Evolutionary conservation across 2,113 vertebrate genomes (phyloP).

Genomic region (Sylvilagus bachmani): DNA sequence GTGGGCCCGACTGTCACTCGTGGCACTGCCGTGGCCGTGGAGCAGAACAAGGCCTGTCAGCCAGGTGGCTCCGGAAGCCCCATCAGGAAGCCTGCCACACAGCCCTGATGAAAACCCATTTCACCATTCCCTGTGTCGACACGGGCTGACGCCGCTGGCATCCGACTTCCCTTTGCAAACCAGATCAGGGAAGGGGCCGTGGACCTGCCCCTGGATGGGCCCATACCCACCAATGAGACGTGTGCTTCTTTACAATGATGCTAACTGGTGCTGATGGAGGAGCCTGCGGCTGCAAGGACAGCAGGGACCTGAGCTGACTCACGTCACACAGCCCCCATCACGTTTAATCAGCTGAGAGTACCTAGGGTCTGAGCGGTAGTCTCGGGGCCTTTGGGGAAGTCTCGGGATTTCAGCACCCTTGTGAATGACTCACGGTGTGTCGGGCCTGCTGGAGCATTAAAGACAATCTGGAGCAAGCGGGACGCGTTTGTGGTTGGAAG

Average conservation of each 20-base stretch:
- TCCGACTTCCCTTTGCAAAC: conserved; percentile 8
- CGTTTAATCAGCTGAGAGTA: not conserved
- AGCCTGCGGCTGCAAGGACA: not conserved
- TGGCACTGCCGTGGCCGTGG: accelerated
- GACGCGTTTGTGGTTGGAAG: conserved; percentile 32
- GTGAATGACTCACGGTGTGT: not conserved
- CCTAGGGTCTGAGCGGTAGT: not conserved
- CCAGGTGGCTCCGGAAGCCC: not conserved
- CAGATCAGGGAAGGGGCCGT: not conserved
- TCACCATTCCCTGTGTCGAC: not conserved
- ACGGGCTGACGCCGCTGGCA: accelerated
- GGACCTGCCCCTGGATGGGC: not conserved
- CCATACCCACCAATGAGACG: not conserved
- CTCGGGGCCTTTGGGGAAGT: not conserved
- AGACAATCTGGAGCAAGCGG: conserved; percentile 31
- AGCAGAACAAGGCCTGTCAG: not conserved
- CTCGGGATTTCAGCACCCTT: conserved; percentile 27
- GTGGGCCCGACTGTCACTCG: not conserved
- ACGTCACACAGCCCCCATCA: not conserved
- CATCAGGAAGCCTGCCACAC: not conserved
- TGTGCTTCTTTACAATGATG: not conserved
- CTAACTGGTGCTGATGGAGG: not conserved
- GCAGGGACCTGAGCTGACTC: not conserved
- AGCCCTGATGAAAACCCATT: not conserved
- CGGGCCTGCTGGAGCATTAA: not conserved